Evolutionary conservation across 1,140 invertebrate species (phyloP), one percentile per base, ranked within the genome.

Genomic region (Oscheius sp.): DNA sequence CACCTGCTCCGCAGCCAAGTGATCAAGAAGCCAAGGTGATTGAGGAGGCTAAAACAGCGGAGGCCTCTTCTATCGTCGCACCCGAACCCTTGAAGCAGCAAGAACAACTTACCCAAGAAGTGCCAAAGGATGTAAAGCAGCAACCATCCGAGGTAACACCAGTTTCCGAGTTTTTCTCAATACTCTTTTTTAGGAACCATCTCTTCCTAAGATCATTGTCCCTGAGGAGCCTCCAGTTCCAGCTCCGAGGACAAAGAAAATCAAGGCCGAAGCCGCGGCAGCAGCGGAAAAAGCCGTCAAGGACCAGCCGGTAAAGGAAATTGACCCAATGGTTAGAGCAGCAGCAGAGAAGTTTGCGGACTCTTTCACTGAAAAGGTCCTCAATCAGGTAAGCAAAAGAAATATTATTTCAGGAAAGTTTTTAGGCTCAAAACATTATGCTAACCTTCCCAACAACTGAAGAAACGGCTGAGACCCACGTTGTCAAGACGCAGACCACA

Each of bases 231-330:
- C 3, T 23, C n/a, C 46, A 4, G 28, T 55, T 7, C 7, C n/a
- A 7, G 10, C 49, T 55, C 49, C 49, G 23, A 34, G n/a, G 2
- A 68, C 32, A 3, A 59, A 68, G 68, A 71, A 4, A 58, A 34
- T 42, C 1, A 36, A 52, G n/a, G 42, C n/a, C 29, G 36, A 71
- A 71, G 35, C 49, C 15, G 49, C 49, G 20, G 45, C 49, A 20
- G 10, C 28, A 13, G 32, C 28, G 31, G 7, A 45, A 68, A 52
- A 34, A 28, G 13, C 23, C 23, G 18, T 13, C 15, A 26, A 55
- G 28, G 49, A 7, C 7, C 23, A 55, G n/a, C 38, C 38, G n/a
- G 38, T 42, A 42, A 10, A 42, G 38, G 38, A 42, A 42, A 61
- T 26, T 35, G 62, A 64, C 13, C 2, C 3, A n/a, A 36, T 23